Evolutionary conservation across 2,797 vertebrate genomes (phyloP), one percentile per base, ranked within the genome.

Genomic region (Lepus townsendii): DNA sequence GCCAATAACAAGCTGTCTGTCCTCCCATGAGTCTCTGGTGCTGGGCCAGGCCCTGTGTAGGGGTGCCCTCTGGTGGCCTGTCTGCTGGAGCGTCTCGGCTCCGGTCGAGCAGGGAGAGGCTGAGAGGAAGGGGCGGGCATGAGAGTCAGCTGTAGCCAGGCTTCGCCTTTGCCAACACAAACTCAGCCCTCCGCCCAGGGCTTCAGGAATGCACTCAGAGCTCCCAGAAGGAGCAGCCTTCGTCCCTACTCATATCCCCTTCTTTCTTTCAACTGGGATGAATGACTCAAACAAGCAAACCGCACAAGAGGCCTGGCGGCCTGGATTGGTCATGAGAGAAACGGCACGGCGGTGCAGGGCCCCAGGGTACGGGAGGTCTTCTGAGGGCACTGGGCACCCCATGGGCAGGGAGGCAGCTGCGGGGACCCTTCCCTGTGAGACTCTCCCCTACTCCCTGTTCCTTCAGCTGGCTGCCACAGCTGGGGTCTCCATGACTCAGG

Each of bases 51-150:
- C 5, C 79, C 83, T 96, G 97, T 96, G 76, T 93, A 24, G 3
- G 94, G 77, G 85, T 35, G 93, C 97, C 97, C 96, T 91, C 97
- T 97, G 87, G 93, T 97, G 97, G 92, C 60, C 24, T 17, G 0
- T 69, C 9, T 0, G 19, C 75, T 77, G 38, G 82, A 77, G 32
- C 66, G 47, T 42, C 16, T 57, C 65, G 50, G 20, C 5, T 52
- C 77, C 82, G 85, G 35, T 38, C 69, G 50, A 69, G 19, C 8
- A 4, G 54, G 20, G 35, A 35, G 47, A 78, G 66, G 54, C 77
- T 24, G 32, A 47, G 66, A 27, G n/a, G 78, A 77, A 20, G 30
- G 7, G 42, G 42, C 42, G 7, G 27, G 75, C 14, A 0, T 8
- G 50, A 77, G 71, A 68, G 14, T 14, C 14, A 3, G 7, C 3